Evolutionary conservation across 2,113 vertebrate genomes (phyloP), one percentile per base, ranked within the genome.

Genomic region (Rhabdornis inornatus): DNA sequence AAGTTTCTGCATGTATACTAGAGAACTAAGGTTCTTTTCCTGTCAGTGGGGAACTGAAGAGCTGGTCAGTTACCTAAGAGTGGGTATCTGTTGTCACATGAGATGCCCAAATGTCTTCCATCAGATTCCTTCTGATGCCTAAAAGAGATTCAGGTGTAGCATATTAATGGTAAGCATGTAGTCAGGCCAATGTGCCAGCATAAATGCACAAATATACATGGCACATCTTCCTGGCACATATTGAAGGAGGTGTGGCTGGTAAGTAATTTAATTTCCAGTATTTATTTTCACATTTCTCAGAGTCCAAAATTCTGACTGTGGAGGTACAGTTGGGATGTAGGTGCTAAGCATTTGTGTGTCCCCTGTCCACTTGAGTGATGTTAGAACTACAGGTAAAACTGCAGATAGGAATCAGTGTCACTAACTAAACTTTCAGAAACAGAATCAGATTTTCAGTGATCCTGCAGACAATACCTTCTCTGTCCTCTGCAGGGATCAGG

Each of bases 131-230:
- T 61, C 33, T 50, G 27, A 27, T 42, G 42, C 20, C 47, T 68
- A 18, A 33, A 57, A 89, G 80, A 83, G 8, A 13, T 82, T 78
- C 50, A 49, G 21, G 15, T 40, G 47, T 24, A 47, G 9, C 1
- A 8, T 24, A 31, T 60, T 37, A 78, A 61, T 9, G 5, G 47
- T 9, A 33, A 57, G 9, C 13, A 28, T 2, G 7, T 16, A 63
- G 30, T 55, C 55, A 39, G 17, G 18, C 57, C 31, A 45, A 30
- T 33, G 49, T 3, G 10, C 20, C 35, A 64, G 17, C 31, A 59
- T 49, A 75, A 65, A 68, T 0, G 2, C 0, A 1, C 28, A 53
- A 7, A 23, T 6, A 39, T 10, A 42, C 9, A 10, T 2, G 5
- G 63, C 19, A 23, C 40, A 22, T 28, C 28, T 47, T 57, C 35